Evolutionary conservation across 1,140 invertebrate species (phyloP).

Genomic region (Drosophila sp.): DNA sequence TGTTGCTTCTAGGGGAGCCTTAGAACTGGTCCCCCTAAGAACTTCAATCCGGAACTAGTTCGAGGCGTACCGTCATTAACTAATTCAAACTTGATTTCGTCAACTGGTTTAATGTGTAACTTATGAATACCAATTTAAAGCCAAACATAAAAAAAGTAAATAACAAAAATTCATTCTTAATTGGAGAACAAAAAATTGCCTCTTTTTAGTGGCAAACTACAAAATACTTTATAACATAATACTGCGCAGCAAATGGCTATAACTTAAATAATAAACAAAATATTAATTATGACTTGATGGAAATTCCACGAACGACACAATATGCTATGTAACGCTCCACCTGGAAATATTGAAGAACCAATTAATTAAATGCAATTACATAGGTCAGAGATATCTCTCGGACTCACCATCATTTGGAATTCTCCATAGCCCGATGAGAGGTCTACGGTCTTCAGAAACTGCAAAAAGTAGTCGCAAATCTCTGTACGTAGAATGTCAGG

Average conservation of each 20-base stretch:
- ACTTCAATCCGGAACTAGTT: too few species aligned
- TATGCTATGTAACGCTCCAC: conserved; percentile 39
- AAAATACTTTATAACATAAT: background rate
- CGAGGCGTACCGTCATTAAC: too few species aligned
- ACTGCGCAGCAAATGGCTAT: background rate
- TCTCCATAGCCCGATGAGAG: background rate
- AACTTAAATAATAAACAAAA: background rate
- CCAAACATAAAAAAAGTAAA: too few species aligned
- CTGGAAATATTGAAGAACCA: background rate
- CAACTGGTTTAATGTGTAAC: too few species aligned
- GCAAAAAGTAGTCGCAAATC: conserved; percentile 40
- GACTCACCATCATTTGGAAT: conserved; percentile 46
- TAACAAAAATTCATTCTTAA: too few species aligned
- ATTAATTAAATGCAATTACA: background rate
- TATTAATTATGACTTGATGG: conserved; percentile 9
- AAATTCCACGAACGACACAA: conserved; percentile 38
- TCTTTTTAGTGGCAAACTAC: too few species aligned
- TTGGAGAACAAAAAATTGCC: too few species aligned
- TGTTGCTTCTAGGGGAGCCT: conserved; percentile 54
- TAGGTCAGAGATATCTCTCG: too few species aligned
- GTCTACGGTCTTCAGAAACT: conserved; percentile 19
- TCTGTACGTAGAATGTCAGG: conserved; percentile 19
- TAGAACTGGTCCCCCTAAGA: conserved; percentile 44
- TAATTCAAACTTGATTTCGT: too few species aligned
- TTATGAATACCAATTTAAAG: too few species aligned